Evolutionary conservation across 2,888 invertebrate species (phyloP).

Genomic region (Plagodis dolabraria): DNA sequence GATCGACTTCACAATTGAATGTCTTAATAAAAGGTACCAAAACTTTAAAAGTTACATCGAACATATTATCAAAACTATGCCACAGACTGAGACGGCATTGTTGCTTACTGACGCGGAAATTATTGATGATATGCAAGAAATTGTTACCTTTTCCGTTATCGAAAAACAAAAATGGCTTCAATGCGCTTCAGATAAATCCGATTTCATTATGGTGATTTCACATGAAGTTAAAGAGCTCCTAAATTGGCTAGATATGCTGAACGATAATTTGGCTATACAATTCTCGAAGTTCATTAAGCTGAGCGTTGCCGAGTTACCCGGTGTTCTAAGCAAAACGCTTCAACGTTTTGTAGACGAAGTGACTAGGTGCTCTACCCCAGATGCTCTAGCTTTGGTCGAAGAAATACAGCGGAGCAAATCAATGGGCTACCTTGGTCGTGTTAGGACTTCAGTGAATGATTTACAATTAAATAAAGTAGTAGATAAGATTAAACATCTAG

Average conservation of each 20-base stretch:
- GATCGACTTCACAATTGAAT: conserved; percentile 46
- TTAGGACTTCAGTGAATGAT: conserved; percentile 28
- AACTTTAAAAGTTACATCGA: conserved; percentile 37
- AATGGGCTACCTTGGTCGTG: conserved; percentile 14
- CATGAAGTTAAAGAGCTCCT: conserved; percentile 54
- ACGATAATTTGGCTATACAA: conserved; percentile 46
- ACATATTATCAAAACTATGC: conserved; percentile 23
- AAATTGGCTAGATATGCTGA: conserved; percentile 51
- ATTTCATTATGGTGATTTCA: conserved; percentile 41
- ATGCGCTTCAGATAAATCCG: conserved; percentile 44
- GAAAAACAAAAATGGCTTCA: conserved; percentile 45
- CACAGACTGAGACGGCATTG: conserved; percentile 33
- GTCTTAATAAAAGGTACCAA: conserved; percentile 36
- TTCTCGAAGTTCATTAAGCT: conserved; percentile 42
- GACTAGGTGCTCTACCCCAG: conserved; percentile 27
- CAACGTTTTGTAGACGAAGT: conserved; percentile 45
- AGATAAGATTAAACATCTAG: conserved; percentile 45
- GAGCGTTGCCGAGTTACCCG: conserved; percentile 32
- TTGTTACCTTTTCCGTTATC: conserved; percentile 38
- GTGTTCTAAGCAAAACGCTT: conserved; percentile 42
- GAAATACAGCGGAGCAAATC: conserved; percentile 24
- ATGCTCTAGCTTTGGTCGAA: conserved; percentile 30
- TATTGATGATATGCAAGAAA: conserved; percentile 45
- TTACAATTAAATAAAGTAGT: conserved; percentile 40
- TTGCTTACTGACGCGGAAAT: conserved; percentile 41